These are phyloP conservation scores for Mycalesis mineus DNA, from an alignment of 2,888 invertebrate species.

Conservation along the genomic window DNA sequence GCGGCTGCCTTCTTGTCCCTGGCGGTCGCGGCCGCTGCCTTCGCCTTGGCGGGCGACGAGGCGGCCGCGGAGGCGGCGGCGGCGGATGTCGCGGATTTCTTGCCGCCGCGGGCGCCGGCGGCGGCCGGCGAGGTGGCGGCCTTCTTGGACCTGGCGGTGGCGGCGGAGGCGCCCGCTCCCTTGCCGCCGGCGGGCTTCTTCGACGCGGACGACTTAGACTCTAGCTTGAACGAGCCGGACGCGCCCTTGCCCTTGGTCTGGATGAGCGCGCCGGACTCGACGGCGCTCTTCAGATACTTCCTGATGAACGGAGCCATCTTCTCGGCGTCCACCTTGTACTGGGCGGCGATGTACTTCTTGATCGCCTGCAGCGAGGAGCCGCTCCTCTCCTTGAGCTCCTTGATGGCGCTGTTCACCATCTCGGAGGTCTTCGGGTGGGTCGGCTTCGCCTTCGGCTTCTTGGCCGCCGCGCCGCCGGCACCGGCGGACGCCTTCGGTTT, in stretches of 20 bases:
- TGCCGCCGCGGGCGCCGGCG: slow-evolving; percentile 39
- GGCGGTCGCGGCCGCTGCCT: slow-evolving; percentile 25
- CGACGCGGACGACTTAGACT: slow-evolving; percentile 39
- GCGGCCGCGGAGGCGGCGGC: slow-evolving; percentile 36
- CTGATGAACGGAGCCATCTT: slow-evolving; percentile 79
- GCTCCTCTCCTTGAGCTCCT: slow-evolving; percentile 59
- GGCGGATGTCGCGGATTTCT: slow-evolving; percentile 35
- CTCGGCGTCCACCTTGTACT: slow-evolving; percentile 66
- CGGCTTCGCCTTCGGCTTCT: slow-evolving; percentile 47
- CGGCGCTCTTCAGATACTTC: slow-evolving; percentile 73
- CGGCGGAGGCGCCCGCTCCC: slow-evolving; percentile 35
- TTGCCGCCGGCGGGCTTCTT: slow-evolving; percentile 34
- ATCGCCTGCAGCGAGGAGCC: slow-evolving; percentile 79
- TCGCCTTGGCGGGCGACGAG: slow-evolving; percentile 33
- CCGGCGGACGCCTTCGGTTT: slow-evolving; percentile 38
- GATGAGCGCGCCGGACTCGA: slow-evolving; percentile 71
- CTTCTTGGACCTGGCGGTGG: slow-evolving; percentile 29
- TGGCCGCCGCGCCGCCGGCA: slow-evolving; percentile 3
- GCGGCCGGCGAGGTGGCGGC: slow-evolving; percentile 35
- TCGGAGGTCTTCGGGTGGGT: slow-evolving; percentile 31
- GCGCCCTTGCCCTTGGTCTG: slow-evolving; percentile 78
- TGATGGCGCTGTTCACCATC: slow-evolving; percentile 28
- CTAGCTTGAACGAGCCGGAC: slow-evolving; percentile 63
- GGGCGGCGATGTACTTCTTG: slow-evolving; percentile 80
- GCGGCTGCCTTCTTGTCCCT: slow-evolving; percentile 25